Percentiles rank a stretch among this genome's conserved stretches.
phyloP scores from a whole-genome alignment of 1,140 invertebrate genomes.

The Dysdera silvatica region DNA sequence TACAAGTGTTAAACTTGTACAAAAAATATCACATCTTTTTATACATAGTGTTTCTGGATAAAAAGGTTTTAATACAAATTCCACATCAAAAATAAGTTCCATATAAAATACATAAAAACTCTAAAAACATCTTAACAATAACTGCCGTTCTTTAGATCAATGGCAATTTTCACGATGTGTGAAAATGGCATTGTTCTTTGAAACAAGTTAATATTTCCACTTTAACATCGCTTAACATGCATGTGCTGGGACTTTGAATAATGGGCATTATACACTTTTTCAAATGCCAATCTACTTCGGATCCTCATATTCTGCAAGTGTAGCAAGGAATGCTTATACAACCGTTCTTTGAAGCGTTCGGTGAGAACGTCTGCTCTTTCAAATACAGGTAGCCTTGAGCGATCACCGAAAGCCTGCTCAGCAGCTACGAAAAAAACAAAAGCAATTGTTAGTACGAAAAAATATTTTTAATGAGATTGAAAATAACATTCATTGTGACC shows the following conservation, averaged over 20 bases:
- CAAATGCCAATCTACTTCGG: not conserved
- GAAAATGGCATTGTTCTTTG: no score
- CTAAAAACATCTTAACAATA: not conserved
- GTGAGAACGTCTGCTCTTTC: conserved; percentile 16
- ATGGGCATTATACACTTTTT: conserved; percentile 11
- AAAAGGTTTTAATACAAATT: no score
- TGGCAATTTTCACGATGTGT: not conserved
- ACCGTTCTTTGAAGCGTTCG: conserved; percentile 17
- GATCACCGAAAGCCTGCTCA: conserved; percentile 21
- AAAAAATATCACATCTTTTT: no score
- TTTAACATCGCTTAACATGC: not conserved
- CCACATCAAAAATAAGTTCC: no score
- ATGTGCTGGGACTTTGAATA: not conserved
- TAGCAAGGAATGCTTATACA: conserved; percentile 20
- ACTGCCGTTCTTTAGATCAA: not conserved
- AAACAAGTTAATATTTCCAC: not conserved
- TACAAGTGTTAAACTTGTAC: no score
- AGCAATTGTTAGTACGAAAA: not conserved
- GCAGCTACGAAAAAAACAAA: conserved; percentile 13
- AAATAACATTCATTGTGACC: not conserved
- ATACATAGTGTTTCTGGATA: no score
- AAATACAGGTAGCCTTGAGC: conserved; percentile 4
- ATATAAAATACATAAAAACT: no score
- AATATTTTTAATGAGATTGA: not conserved
- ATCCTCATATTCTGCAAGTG: conserved; percentile 11